phyloP scores from a whole-genome alignment of 2,797 vertebrate species.

The Columba guinea region DNA sequence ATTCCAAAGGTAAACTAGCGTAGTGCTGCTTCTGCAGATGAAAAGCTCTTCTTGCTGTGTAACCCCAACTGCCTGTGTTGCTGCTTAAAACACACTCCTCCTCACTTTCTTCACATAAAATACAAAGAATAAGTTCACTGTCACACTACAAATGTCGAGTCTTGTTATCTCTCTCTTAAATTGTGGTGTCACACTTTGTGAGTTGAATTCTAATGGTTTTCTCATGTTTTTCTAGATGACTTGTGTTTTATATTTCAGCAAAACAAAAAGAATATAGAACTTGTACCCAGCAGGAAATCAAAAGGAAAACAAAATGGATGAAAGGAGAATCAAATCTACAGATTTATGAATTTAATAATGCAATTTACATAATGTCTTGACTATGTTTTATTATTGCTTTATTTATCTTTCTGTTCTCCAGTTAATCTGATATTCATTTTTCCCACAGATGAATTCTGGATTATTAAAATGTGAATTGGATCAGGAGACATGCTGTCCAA shows the following conservation, averaged over 20 bases:
- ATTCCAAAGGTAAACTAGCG: neutral
- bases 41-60: neutral
- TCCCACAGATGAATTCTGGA: neutral
- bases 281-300: neutral
- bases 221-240: neutral
- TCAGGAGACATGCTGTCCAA: neutral
- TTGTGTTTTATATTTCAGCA: neutral
- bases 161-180: neutral
- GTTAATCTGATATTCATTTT: neutral
- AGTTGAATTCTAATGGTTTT: neutral
- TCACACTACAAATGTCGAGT: neutral
- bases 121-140: neutral
- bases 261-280: neutral
- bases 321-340: neutral
- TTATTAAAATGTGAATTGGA: neutral
- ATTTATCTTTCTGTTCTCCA: neutral
- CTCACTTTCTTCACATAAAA: neutral
- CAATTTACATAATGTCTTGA: neutral
- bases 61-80: neutral
- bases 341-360: neutral
- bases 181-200: neutral
- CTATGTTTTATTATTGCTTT: neutral
- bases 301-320: neutral
- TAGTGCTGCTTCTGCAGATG: neutral
- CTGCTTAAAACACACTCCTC: neutral